These are phyloP conservation scores for Phenganax stokvisi DNA, from an alignment of 92 coral and sea anemone genomes.

Conservation along the genomic window DNA sequence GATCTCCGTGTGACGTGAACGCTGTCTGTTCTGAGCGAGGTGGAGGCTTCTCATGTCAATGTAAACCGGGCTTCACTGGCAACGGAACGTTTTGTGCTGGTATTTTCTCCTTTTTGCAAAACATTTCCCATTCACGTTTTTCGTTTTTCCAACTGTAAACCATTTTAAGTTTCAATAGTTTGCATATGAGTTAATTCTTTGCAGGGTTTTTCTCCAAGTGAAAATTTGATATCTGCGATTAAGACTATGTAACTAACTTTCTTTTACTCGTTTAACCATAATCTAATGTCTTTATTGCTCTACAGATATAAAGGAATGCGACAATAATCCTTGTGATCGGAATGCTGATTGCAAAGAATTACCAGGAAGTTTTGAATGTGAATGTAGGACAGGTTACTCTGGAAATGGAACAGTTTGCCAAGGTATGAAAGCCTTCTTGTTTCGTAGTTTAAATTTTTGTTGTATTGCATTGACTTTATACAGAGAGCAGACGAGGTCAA, in stretches of 20 bases:
- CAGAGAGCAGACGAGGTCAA: too few relatives aligned
- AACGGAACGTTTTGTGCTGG: conserved; percentile 46
- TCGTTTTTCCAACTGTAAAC: too few relatives aligned
- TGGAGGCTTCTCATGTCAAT: conserved; percentile 35
- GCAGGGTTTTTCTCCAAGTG: too few relatives aligned
- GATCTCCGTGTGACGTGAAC: conserved; percentile 40
- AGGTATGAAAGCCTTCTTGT: conserved; percentile 10
- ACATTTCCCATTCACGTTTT: neutral
- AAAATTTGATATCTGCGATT: neutral
- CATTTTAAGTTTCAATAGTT: too few relatives aligned
- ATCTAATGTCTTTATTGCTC: neutral
- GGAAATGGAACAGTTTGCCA: conserved; percentile 22
- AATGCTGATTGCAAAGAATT: neutral
- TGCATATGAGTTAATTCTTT: too few relatives aligned
- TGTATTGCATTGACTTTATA: too few relatives aligned
- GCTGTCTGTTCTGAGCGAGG: conserved; percentile 33
- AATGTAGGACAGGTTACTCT: neutral
- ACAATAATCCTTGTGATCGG: conserved; percentile 8
- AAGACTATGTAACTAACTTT: neutral
- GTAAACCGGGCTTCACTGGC: conserved; percentile 40
- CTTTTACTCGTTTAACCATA: neutral
- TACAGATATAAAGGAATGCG: conserved; percentile 25
- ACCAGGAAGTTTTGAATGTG: conserved; percentile 5
- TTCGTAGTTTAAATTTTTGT: neutral
- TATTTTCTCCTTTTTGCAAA: neutral